Evolutionary conservation across 2,797 vertebrate genomes (phyloP), one percentile per base, ranked within the genome.

Genomic region (Champsocephalus esox): DNA sequence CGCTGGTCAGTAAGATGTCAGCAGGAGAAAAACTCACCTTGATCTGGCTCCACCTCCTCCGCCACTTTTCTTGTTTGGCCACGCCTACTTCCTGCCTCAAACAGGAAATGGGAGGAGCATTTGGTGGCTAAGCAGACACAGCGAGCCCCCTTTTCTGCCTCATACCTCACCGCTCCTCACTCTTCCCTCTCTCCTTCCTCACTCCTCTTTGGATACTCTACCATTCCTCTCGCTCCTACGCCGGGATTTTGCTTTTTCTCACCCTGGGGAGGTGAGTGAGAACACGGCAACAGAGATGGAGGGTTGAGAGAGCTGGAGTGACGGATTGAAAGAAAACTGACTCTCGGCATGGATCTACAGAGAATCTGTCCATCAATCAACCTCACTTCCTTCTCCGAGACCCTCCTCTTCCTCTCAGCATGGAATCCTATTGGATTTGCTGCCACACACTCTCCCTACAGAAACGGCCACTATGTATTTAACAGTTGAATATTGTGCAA

Each of bases 401-500:
- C 81, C 84, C 89, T 88, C 89, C 89, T 91, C 84, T 88, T 90
- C 89, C 82, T 89, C 81, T 78, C 83, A 86, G 83, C 79, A 70
- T 83, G 87, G 85, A 83, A 77, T 83, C 78, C 84, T 71, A 49
- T 81, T 73, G 88, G 89, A 90, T 90, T 89, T 82, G 78, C 87
- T 83, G 87, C 87, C 86, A 89, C 88, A 84, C 85, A 48, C 83
- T 81, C 83, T 84, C 84, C 90, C 85, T 84, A 84, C 88, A 91
- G 88, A 90, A 87, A 91, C 88, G 48, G 87, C 91, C 93, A 88
- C 88, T 90, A 88, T 92, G 90, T 93, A 92, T 92, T 91, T 87
- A 92, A 91, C 85, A 79, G 83, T 91, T 91, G 74, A 84, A 86
- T 92, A 90, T 92, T 87, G 93, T 93, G 91, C 91, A 89, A 92